A percentile compares a stretch with the other conserved stretches of the same genome.
Evolutionary conservation across 2,797 vertebrate species (phyloP).

Genomic region (Vultur gryphus): DNA sequence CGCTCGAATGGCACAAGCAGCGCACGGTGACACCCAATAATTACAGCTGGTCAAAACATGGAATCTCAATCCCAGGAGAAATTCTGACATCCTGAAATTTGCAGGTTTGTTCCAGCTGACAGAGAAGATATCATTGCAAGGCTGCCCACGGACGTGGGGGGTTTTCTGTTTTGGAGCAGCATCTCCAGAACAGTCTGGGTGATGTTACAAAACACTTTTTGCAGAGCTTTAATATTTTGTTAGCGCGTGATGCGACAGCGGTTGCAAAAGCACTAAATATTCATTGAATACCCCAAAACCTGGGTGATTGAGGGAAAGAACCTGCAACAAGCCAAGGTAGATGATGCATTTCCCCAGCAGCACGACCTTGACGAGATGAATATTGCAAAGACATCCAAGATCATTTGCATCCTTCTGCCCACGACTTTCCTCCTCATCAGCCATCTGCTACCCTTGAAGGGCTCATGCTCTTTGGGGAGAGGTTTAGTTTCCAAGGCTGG

Average conservation of each 20-base stretch:
- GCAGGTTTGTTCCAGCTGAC: not conserved
- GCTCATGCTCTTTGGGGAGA: not conserved
- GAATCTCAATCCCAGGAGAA: not conserved
- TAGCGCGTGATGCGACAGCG: rapidly evolving
- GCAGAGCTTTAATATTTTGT: not conserved
- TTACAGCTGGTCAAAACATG: not conserved
- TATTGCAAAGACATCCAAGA: not conserved
- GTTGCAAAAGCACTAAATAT: not conserved
- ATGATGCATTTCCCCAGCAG: not conserved
- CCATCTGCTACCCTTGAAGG: conserved; percentile 43
- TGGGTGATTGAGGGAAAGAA: not conserved
- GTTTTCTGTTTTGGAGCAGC: not conserved
- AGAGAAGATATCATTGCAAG: not conserved
- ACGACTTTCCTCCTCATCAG: conserved; percentile 13
- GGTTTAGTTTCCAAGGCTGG: not conserved
- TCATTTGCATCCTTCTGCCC: conserved; percentile 36
- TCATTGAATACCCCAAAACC: not conserved
- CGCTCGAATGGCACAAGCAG: not conserved
- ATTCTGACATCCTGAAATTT: not conserved
- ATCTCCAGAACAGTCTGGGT: not conserved
- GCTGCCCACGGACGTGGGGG: rapidly evolving
- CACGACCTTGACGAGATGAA: not conserved
- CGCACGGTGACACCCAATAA: rapidly evolving
- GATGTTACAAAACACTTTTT: not conserved
- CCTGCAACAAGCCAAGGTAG: not conserved